These are phyloP conservation scores for Sarcophaga variegata DNA, from an alignment of 2,888 invertebrate species.

Conservation along the genomic window DNA sequence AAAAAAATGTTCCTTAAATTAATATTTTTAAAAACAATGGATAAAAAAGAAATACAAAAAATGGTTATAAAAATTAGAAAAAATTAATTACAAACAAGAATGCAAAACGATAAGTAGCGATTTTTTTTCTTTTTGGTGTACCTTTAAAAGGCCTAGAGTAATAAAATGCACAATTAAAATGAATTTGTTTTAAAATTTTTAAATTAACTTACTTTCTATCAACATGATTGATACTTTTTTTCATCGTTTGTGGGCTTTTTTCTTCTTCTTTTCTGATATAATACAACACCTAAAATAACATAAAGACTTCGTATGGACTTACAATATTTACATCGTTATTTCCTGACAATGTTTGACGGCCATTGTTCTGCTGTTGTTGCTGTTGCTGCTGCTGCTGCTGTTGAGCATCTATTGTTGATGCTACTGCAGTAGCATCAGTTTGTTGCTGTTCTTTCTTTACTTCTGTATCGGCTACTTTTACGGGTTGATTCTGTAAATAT, in stretches of 20 bases:
- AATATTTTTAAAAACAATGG: too few species aligned
- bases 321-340: constrained; percentile 70
- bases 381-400: constrained; percentile 23
- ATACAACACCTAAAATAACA: constrained; percentile 61
- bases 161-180: constrained; percentile 70
- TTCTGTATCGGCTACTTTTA: constrained; percentile 74
- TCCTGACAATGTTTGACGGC: constrained; percentile 70
- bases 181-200: constrained; percentile 30
- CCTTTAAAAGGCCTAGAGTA: constrained; percentile 33
- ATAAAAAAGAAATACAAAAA: too few species aligned
- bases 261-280: constrained; percentile 33
- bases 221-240: neutral
- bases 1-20: neutral
- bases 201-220: constrained; percentile 74
- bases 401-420: constrained; percentile 63
- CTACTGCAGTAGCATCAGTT: constrained; percentile 68
- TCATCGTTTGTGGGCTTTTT: constrained; percentile 40
- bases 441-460: constrained; percentile 66
- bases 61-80: constrained; percentile 7
- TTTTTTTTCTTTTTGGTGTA: constrained; percentile 44
- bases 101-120: neutral
- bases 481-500: constrained; percentile 79
- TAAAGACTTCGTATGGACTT: constrained; percentile 70
- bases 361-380: constrained; percentile 71
- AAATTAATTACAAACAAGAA: constrained; percentile 44